These are phyloP conservation scores for Neodiprion lecontei DNA, from an alignment of 1,140 invertebrate genomes.

Conservation along the genomic window DNA sequence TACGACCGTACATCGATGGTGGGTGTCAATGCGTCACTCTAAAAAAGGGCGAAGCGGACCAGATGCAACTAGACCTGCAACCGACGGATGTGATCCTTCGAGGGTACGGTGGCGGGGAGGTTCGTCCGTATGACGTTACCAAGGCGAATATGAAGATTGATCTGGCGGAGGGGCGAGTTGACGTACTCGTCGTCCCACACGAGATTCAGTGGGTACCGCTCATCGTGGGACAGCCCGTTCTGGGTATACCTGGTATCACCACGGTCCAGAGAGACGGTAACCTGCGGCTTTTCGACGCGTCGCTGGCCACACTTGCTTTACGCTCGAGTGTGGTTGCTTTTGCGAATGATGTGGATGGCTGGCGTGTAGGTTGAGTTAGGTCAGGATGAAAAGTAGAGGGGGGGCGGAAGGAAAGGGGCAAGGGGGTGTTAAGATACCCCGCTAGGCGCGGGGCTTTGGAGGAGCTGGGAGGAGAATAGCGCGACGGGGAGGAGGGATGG, in stretches of 20 bases:
- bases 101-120: constrained; percentile 24
- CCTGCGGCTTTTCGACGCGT: constrained; percentile 25
- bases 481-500: too few relatives aligned
- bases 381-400: too few relatives aligned
- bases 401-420: constrained; percentile 19
- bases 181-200: constrained; percentile 27
- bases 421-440: not conserved
- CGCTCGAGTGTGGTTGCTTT: too few relatives aligned
- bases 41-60: constrained; percentile 22
- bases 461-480: too few relatives aligned
- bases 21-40: constrained; percentile 26
- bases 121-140: constrained; percentile 15
- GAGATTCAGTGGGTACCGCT: constrained; percentile 26
- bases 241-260: constrained; percentile 25
- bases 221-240: constrained; percentile 33
- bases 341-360: too few relatives aligned
- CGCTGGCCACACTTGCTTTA: constrained; percentile 13
- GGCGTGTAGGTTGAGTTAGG: too few relatives aligned
- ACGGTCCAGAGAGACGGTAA: constrained; percentile 19
- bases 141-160: constrained; percentile 26
- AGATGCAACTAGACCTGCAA: constrained; percentile 18
- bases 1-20: constrained; percentile 22
- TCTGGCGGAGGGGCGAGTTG: constrained; percentile 21
- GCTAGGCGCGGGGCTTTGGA: too few relatives aligned
- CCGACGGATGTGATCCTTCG: constrained; percentile 19